Base-by-base conservation (phyloP, 2,113 vertebrate genomes). In the Ammospiza nelsoni region DNA sequence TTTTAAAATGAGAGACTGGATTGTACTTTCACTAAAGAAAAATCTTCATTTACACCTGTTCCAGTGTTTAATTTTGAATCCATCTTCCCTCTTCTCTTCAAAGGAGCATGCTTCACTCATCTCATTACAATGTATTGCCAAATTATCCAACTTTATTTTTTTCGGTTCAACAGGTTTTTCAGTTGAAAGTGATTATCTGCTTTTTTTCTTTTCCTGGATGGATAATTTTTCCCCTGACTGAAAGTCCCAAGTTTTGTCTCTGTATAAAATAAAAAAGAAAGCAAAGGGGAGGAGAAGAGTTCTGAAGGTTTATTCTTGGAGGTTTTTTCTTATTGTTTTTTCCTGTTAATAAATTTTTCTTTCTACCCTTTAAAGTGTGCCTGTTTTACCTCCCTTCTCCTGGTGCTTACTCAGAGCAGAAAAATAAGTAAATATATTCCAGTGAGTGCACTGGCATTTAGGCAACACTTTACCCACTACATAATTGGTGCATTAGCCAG, bases 1-100 rank as follows among this genome's bases (percentile, higher is more conserved):
- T 91, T 89, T 83, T 90, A 89, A 93, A 84, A 68, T 31, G 88
- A 90, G 39, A 82, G 90, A 76, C 43, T 63, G 87, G 63, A 86
- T 54, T 91, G 91, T 65, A 90, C 37, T 94, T 95, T 35, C 55
- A 37, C 13, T 43, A 7, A 77, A 68, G 67, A 75, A 15, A 59
- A 74, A 52, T 78, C 46, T 88, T 79, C 69, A 77, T 93, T 93
- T 59, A 87, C 49, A 96, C 76, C 68, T 91, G 41, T 63, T 89
- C 57, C 69, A 24, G 57, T 69, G 18, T 71, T 91, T 79, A 59
- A 79, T 89, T 86, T 92, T 72, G 35, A 90, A 41, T 35, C 28
- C 9, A 55, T 76, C 54, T 84, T 75, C 27, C 33, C 27, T 66
- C 24, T 92, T 21, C 23, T 61, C 24, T 91, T 71, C 87, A 59